These are phyloP conservation scores for Tapera naevia DNA, from an alignment of 2,797 vertebrate species.

Conservation along the genomic window DNA sequence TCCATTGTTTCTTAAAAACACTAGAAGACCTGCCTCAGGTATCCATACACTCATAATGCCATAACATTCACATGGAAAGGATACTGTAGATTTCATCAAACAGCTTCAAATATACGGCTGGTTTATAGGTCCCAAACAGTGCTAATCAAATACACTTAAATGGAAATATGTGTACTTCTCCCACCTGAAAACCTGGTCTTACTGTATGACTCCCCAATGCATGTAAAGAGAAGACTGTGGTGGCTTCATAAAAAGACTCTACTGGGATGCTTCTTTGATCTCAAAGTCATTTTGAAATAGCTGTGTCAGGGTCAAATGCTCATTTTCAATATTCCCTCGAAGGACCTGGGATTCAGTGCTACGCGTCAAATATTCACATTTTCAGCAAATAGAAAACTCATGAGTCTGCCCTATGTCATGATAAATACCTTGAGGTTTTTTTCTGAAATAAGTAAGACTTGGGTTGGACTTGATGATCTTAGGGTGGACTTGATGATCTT, in stretches of 20 bases:
- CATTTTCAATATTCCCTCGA: background rate
- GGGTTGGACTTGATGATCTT: too few relatives aligned
- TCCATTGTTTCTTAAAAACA: background rate
- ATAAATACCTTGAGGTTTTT: background rate
- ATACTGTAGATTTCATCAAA: background rate
- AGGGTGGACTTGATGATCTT: too few relatives aligned
- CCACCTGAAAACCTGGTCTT: background rate
- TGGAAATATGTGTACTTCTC: background rate
- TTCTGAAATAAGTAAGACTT: background rate
- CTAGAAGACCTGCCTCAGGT: background rate
- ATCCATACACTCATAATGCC: background rate
- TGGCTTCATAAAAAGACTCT: background rate
- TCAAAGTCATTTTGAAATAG: constrained; percentile 16
- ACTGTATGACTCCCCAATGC: background rate
- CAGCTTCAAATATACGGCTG: background rate
- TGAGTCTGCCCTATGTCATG: background rate
- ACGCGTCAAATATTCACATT: background rate
- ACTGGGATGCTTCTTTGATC: background rate
- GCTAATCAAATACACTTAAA: background rate
- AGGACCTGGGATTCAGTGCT: background rate
- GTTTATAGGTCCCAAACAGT: background rate
- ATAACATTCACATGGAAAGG: background rate
- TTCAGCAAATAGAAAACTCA: background rate
- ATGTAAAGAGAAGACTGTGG: background rate
- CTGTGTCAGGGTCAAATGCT: background rate